Evolutionary conservation across 2,888 invertebrate genomes (phyloP), one percentile per base, ranked within the genome.

Genomic region (Ferrisia virgata): DNA sequence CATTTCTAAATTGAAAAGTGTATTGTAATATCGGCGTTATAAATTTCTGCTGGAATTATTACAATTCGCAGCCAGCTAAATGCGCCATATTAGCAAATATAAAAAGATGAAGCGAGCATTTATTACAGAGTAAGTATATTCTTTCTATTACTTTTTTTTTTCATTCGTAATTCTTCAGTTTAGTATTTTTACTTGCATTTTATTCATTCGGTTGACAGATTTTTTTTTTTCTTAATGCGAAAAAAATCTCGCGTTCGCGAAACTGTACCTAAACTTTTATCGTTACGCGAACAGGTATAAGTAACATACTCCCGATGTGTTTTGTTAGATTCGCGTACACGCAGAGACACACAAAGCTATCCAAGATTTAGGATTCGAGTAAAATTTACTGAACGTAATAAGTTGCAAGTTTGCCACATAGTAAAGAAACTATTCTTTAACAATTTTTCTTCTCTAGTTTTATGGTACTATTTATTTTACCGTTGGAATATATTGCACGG

Each of bases 401-500:
- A 69, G 69, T 69, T 31, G 31, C 31, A 69, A 69, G 28, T 69
- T 69, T 28, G 69, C 69, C 69, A 31, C 31, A 69, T 69, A 69
- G 31, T 15, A 31, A 31, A 31, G 31, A 69, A 69, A 31, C 69
- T 69, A 69, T 31, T 31, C 31, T 69, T 31, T 69, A 69, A 69
- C 69, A 69, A 31, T 69, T 69, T 31, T 69, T 69, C 69, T 69
- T 31, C n/a, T 31, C 31, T 69, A 31, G 28, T 69, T 69, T 69
- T 69, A 69, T 69, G 31, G 69, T 69, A 69, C 31, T 69, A 69
- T 69, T 69, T 69, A 69, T 69, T 69, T 69, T 69, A 69, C 31
- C 31, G 69, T 31, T n/a, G 69, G 69, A 53, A 69, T 69, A 69
- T 69, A 69, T 69, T 69, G 31, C 31, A 31, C 69, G 69, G 28